A percentile compares a stretch with the other conserved stretches of the same genome.
Conservation (phyloP, 2,888 invertebrate species). For the Drosophila heteroneura region DNA sequence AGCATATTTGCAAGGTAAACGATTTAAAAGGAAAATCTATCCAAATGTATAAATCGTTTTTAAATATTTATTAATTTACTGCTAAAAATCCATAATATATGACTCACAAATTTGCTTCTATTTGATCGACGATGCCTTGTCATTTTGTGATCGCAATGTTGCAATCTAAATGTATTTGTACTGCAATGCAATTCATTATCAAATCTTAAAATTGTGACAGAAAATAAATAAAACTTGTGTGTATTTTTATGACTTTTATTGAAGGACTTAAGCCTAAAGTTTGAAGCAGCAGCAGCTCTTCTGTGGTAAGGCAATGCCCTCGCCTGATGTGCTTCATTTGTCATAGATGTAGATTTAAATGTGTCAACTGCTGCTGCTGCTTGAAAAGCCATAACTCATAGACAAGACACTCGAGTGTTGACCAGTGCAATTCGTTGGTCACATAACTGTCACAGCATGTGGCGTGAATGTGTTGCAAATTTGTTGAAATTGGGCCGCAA, state of each 20-base stretch:
- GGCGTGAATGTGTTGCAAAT: conserved; percentile 70
- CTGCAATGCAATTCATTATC: not conserved
- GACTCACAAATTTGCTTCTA: not conserved
- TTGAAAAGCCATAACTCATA: conserved; percentile 67
- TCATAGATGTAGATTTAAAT: conserved; percentile 54
- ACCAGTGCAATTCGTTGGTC: conserved; percentile 45
- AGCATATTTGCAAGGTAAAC: not conserved
- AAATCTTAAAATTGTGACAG: not conserved
- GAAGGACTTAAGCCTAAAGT: not conserved
- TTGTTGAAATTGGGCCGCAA: conserved; percentile 40
- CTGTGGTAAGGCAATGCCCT: conserved; percentile 24
- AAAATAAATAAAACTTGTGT: not conserved
- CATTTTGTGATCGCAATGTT: not conserved
- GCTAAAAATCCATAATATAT: not conserved
- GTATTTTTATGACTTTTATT: not conserved
- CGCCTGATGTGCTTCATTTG: conserved; percentile 55
- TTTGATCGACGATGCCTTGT: not conserved
- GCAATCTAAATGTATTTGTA: not conserved
- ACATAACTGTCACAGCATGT: conserved; percentile 73
- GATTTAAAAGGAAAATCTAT: too few species aligned
- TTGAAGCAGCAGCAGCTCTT: not conserved
- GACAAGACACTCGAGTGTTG: conserved; percentile 55
- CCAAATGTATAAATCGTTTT: not conserved
- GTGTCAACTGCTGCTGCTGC: conserved; percentile 44
- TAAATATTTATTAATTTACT: not conserved